phyloP scores from a whole-genome alignment of 2,113 vertebrate species.

The Eolophus roseicapilla region DNA sequence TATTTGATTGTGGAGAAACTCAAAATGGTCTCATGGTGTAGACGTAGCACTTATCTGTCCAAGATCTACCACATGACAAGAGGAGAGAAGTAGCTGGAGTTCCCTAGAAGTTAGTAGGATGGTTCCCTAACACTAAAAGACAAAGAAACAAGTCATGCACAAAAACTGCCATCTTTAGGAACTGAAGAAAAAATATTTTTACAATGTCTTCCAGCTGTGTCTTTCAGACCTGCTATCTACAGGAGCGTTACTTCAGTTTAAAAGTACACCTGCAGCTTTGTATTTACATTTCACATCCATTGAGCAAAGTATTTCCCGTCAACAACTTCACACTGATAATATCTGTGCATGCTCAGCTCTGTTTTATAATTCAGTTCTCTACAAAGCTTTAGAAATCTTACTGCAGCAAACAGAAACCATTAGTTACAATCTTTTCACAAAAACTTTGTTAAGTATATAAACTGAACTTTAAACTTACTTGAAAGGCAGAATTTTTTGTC shows the following conservation, averaged over 20 bases:
- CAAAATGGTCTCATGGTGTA: not conserved
- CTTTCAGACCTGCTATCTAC: not conserved
- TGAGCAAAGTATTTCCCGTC: not conserved
- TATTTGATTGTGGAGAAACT: not conserved
- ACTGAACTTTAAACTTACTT: not conserved
- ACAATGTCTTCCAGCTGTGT: not conserved
- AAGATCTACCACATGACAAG: not conserved
- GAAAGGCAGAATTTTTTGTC: conserved; percentile 20
- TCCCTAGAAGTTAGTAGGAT: not conserved
- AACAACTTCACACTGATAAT: not conserved
- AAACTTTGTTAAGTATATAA: not conserved
- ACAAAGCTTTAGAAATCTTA: not conserved
- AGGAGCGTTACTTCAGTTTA: not conserved
- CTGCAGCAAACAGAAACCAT: not conserved
- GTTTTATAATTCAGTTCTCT: not conserved
- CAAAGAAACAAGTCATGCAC: not conserved
- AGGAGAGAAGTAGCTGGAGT: not conserved
- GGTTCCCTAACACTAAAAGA: not conserved
- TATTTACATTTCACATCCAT: not conserved
- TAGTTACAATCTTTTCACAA: not conserved
- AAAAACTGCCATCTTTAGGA: not conserved
- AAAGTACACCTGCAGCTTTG: not conserved
- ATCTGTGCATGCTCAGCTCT: not conserved
- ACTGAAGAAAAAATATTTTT: not conserved
- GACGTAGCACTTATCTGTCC: not conserved